Base-by-base conservation (phyloP, 2,888 invertebrate species). In the Amphipoea oculea region DNA sequence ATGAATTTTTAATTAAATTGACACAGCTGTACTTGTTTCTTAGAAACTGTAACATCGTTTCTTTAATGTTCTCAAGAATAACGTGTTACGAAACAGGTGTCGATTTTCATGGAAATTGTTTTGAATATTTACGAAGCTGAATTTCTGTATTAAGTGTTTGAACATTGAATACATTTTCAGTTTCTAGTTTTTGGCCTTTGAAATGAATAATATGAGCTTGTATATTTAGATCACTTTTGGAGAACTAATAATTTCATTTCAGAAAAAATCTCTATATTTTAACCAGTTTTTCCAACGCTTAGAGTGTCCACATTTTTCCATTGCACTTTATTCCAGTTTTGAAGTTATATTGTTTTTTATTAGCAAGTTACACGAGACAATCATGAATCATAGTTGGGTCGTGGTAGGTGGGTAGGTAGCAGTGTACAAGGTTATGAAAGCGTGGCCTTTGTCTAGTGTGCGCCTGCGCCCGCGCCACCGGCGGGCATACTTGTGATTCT, bases 391-490 rank as follows among this genome's bases (percentile, higher is more conserved):
- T 89, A 89, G 86, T 69, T 79, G 83, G 81, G 71, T 82, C 83
- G 90, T 89, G 90, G 89, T 83, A 79, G 90, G 90, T 89, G 90
- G 90, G 89, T 89, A 90, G 90, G 85, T 85, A 81, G 86, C 81
- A 86, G 87, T 86, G 84, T 78, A 87, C 94, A 94, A 94, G 94
- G 94, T 91, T 93, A 91, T 85, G 93, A 94, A 94, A 94, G 93
- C 91, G 86, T 90, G 90, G 93, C 93, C 93, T 94, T 93, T 93
- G 93, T 92, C 89, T 91, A 85, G 88, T 90, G 88, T 88, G 89
- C 89, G 85, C 86, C 89, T 88, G 89, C 89, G 85, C 86, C 89
- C 88, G 89, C 89, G 84, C 86, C 90, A 76, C 69, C 69, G 79
- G 54, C 79, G 89, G 86, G 84, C 89, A 91, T 90, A 89, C 85